Evolutionary conservation across 2,888 invertebrate genomes (phyloP).

Genomic region (Hypolimnas misippus): DNA sequence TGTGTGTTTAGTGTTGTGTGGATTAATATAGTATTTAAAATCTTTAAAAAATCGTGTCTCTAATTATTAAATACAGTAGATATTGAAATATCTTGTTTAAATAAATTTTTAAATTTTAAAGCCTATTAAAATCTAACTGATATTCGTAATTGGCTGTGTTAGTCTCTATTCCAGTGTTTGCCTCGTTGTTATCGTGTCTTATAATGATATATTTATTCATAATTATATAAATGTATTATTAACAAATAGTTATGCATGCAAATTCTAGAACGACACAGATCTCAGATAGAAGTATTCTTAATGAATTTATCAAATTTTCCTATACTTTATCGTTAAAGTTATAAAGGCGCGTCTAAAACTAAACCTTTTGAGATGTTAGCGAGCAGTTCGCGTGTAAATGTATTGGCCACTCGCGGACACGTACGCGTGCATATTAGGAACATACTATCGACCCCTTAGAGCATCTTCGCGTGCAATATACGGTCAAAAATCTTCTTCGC

Average conservation of each 20-base stretch:
- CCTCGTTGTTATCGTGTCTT: conserved; percentile 28
- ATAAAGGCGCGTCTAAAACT: too few relatives aligned
- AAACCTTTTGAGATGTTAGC: too few relatives aligned
- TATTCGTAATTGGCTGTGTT: conserved; percentile 44
- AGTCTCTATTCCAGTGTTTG: conserved; percentile 23
- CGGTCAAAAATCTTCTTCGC: too few relatives aligned
- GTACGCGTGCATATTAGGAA: too few relatives aligned
- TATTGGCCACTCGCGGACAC: too few relatives aligned
- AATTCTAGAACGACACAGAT: conserved; percentile 2
- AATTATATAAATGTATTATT: conserved; percentile 1
- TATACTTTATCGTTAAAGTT: background rate
- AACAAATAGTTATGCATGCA: conserved; percentile 21
- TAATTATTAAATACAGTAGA: background rate
- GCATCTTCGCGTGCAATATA: too few relatives aligned
- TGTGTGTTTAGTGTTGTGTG: background rate
- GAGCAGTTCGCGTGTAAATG: too few relatives aligned
- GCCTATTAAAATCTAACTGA: conserved; percentile 8
- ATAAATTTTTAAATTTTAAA: conserved; percentile 1
- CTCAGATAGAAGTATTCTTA: conserved; percentile 15
- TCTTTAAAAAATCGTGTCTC: background rate
- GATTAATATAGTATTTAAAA: background rate
- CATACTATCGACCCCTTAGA: too few relatives aligned
- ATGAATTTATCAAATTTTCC: conserved; percentile 7
- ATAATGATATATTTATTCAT: background rate
- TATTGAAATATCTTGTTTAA: conserved; percentile 6